Evolutionary conservation across 2,797 vertebrate species (phyloP).

Genomic region (Halcyon badia): DNA sequence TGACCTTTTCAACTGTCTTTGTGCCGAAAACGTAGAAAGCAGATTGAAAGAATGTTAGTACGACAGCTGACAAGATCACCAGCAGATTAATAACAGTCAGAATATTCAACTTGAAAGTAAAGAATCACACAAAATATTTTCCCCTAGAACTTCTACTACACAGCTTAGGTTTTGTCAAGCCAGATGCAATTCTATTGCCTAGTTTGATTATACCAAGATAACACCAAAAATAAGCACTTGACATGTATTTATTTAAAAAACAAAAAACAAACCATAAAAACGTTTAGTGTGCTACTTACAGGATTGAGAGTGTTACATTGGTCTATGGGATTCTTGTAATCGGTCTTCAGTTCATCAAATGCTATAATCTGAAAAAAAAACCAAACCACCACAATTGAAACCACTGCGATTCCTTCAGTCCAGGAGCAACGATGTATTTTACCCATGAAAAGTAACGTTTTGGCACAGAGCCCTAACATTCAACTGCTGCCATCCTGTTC

Average conservation of each 20-base stretch:
- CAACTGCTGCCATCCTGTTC: background rate
- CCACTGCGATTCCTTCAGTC: background rate
- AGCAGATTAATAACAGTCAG: slow-evolving; percentile 87
- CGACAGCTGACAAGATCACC: slow-evolving; percentile 90
- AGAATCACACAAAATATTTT: slow-evolving; percentile 61
- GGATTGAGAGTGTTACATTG: slow-evolving; percentile 99
- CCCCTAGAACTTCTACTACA: slow-evolving; percentile 21
- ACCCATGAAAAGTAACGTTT: background rate
- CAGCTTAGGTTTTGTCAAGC: background rate
- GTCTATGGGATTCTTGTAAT: slow-evolving; percentile 99
- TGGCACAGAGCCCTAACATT: background rate
- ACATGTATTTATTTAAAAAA: background rate
- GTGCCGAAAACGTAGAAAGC: slow-evolving; percentile 90
- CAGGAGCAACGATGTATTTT: background rate
- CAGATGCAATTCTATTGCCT: background rate
- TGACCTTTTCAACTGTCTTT: slow-evolving; percentile 99
- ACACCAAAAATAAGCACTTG: background rate
- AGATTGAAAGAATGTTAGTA: slow-evolving; percentile 96
- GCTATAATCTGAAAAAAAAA: slow-evolving; percentile 92
- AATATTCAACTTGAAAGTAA: slow-evolving; percentile 86
- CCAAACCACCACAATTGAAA: background rate
- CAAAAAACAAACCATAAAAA: background rate
- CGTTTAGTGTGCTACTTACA: slow-evolving; percentile 84
- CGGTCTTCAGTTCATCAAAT: slow-evolving; percentile 98
- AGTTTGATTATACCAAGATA: slow-evolving; percentile 18